phyloP scores from a whole-genome alignment of 2,113 vertebrate species.

The Plecotus auritus region DNA sequence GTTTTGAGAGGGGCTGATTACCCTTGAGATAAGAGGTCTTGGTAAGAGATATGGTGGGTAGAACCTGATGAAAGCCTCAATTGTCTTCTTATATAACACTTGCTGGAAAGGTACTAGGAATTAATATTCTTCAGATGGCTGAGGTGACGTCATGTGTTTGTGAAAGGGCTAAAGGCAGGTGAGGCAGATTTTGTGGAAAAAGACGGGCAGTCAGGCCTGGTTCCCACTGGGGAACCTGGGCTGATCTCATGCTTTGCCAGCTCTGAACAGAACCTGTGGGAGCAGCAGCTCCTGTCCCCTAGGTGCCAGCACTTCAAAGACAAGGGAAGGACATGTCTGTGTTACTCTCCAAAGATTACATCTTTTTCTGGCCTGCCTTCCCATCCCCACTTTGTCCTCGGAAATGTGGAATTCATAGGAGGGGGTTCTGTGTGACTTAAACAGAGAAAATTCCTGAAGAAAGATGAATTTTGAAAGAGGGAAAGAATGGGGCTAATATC shows the following conservation, averaged over 20 bases:
- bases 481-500: background rate
- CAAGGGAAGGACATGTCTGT: background rate
- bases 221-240: background rate
- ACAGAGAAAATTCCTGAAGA: background rate
- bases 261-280: background rate
- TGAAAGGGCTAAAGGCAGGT: constrained; percentile 51
- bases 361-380: background rate
- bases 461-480: constrained; percentile 25
- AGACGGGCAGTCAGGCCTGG: background rate
- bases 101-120: constrained; percentile 46
- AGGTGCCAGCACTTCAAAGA: background rate
- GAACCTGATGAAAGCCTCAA: constrained; percentile 40
- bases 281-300: background rate
- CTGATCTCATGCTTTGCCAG: background rate
- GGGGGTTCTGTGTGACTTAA: background rate
- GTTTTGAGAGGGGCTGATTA: constrained; percentile 54
- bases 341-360: background rate
- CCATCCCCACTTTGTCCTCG: background rate
- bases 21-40: constrained; percentile 54
- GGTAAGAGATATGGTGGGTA: constrained; percentile 42
- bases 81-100: constrained; percentile 64
- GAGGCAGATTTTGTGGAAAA: constrained; percentile 48
- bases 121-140: constrained; percentile 60
- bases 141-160: constrained; percentile 67
- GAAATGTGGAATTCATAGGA: background rate